Base-by-base conservation (phyloP, 2,888 invertebrate species). In the Aleiodes testaceus region DNA sequence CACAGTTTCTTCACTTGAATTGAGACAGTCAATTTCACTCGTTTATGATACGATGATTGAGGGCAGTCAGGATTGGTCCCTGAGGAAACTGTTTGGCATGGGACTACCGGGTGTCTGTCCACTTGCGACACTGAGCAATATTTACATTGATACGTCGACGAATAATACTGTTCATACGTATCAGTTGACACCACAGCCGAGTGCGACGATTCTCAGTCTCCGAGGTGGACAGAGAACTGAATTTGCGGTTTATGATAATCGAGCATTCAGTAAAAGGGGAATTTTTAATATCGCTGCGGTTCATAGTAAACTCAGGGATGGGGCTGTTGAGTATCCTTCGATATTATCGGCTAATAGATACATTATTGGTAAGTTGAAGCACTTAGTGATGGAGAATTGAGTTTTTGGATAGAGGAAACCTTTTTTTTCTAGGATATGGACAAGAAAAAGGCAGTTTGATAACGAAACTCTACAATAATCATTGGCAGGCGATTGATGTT, bases 371-470 rank as follows among this genome's bases (percentile, higher is more conserved):
- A 80, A 47, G 47, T 36, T 42, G 50, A 50, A 16, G n/a, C n/a
- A n/a, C 9, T 26, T 3, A 45, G 20, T 26, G 11, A n/a, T 47
- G 45, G 0, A 22, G 12, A 5, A 5, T 26, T 26, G 3, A 26
- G 26, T n/a, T n/a, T n/a, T n/a, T n/a, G n/a, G n/a, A n/a, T n/a
- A n/a, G n/a, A n/a, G n/a, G n/a, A n/a, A n/a, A n/a, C 26, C 3
- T 26, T 2, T 26, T 26, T 26, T 14, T 77, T 71, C 16, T 79
- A 91, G 97, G 97, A 2, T 95, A 95, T 88, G 98, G 98, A 0
- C 95, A 97, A 88, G 96, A 97, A 86, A 92, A 92, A 81, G 98
- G 98, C 11, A 95, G 96, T 64, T 93, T 98, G 79, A 93, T 95
- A 0, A 95, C 95, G 20, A 93, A 95, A 86, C 89, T 97, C 64